Evolutionary conservation across 2,113 vertebrate genomes (phyloP).

Genomic region (Oceanites oceanicus): DNA sequence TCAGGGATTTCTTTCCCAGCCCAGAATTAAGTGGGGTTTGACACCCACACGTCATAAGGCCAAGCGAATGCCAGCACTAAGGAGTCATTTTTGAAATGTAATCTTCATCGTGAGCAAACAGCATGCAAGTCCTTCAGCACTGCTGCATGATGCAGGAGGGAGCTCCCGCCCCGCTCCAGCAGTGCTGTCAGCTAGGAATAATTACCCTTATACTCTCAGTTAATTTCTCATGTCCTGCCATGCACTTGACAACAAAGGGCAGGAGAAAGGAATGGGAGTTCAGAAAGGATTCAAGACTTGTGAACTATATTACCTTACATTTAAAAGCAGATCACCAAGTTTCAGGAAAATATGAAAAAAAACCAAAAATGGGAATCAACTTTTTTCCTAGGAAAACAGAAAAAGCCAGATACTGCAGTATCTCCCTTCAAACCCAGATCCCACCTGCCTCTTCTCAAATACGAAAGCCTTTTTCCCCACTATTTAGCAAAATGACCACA

Average conservation of each 20-base stretch:
- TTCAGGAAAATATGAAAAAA: neutral
- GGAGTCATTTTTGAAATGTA: neutral
- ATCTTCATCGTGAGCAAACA: neutral
- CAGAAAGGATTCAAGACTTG: neutral
- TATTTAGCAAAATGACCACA: neutral
- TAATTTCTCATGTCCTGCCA: no score
- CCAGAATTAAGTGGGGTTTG: neutral
- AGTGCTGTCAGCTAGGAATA: neutral
- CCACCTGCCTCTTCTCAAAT: neutral
- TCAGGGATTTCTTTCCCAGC: neutral
- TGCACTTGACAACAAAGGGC: neutral
- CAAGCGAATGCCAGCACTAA: neutral
- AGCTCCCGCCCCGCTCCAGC: neutral
- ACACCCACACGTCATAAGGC: neutral
- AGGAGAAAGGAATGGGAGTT: neutral
- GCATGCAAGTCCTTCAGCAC: neutral
- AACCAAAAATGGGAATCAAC: neutral
- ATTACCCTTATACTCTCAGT: no score
- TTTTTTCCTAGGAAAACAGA: neutral
- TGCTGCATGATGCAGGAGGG: fast-evolving
- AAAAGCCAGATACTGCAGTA: neutral
- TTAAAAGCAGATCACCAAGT: neutral
- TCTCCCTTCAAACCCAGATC: neutral
- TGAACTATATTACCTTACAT: neutral
- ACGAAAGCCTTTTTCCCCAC: neutral